Percentiles rank a stretch among this genome's conserved stretches.
Conservation (phyloP, 2,888 invertebrate species). For the Erpobdella octoculata region DNA sequence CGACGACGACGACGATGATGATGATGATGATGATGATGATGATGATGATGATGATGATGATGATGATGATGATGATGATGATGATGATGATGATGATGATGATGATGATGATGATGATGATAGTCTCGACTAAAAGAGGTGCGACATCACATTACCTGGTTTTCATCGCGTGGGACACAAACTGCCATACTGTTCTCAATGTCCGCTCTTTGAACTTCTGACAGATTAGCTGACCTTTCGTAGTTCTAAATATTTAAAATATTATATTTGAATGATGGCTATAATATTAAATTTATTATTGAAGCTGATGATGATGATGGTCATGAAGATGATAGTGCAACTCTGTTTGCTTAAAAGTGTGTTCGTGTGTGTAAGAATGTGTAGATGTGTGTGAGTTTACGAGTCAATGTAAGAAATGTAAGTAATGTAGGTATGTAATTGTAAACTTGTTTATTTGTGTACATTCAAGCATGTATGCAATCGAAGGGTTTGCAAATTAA, state of each 20-base stretch:
- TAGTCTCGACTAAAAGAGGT: too few relatives aligned
- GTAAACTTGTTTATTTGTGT: too few relatives aligned
- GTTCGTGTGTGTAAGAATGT: too few relatives aligned
- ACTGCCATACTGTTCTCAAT: neutral
- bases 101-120: constrained; percentile 22
- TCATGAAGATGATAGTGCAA: too few relatives aligned
- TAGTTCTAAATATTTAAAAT: neutral
- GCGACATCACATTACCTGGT: too few relatives aligned
- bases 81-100: constrained; percentile 20
- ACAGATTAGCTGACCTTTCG: neutral
- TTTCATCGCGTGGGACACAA: neutral
- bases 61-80: constrained; percentile 20
- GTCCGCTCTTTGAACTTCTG: neutral
- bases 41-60: constrained; percentile 17
- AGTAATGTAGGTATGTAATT: neutral
- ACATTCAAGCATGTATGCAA: too few relatives aligned
- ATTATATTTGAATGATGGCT: too few relatives aligned
- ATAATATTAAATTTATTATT: too few relatives aligned
- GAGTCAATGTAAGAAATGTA: neutral
- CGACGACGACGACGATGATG: constrained; percentile 2
- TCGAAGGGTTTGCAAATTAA: too few relatives aligned
- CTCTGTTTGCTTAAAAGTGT: too few relatives aligned
- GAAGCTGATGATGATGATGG: too few relatives aligned
- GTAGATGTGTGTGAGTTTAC: neutral
- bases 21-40: constrained; percentile 11